phyloP scores from a whole-genome alignment of 2,888 invertebrate genomes.

The Perithous albicinctus region DNA sequence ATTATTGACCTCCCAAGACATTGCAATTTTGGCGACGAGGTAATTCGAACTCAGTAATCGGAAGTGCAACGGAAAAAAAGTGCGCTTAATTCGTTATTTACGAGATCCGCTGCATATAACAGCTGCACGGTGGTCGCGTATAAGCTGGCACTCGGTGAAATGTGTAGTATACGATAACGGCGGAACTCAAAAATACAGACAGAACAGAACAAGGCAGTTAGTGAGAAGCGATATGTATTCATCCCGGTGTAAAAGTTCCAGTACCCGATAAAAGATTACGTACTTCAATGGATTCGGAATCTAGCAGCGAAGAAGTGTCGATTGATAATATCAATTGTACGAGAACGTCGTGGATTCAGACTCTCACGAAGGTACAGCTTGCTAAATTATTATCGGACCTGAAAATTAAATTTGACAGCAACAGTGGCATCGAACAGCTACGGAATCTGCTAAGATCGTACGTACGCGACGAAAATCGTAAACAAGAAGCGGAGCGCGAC shows the following conservation, averaged over 20 bases:
- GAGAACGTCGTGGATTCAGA: constrained; percentile 34
- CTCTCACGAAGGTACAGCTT: constrained; percentile 32
- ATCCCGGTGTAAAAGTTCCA: neutral
- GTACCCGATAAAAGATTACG: constrained; percentile 19
- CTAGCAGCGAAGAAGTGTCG: constrained; percentile 17
- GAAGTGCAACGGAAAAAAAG: constrained; percentile 17
- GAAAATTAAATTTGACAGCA: constrained; percentile 11
- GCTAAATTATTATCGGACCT: constrained; percentile 25
- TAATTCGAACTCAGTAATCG: constrained; percentile 3
- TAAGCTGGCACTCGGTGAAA: neutral
- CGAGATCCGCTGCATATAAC: constrained; percentile 9
- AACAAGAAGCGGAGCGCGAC: constrained; percentile 12
- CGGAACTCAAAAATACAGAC: constrained; percentile 6
- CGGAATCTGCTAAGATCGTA: constrained; percentile 16
- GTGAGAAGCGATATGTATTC: neutral
- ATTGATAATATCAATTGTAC: constrained; percentile 35
- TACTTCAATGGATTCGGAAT: constrained; percentile 19
- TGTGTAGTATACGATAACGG: constrained; percentile 9
- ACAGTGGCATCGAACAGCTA: constrained; percentile 23
- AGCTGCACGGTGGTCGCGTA: neutral
- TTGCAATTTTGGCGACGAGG: constrained; percentile 31
- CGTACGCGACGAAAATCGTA: constrained; percentile 15
- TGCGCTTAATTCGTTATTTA: constrained; percentile 1
- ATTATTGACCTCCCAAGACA: constrained; percentile 13
- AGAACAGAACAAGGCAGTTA: neutral